These are phyloP conservation scores for Drosophila guanche DNA, from an alignment of 1,140 invertebrate species.

Conservation along the genomic window DNA sequence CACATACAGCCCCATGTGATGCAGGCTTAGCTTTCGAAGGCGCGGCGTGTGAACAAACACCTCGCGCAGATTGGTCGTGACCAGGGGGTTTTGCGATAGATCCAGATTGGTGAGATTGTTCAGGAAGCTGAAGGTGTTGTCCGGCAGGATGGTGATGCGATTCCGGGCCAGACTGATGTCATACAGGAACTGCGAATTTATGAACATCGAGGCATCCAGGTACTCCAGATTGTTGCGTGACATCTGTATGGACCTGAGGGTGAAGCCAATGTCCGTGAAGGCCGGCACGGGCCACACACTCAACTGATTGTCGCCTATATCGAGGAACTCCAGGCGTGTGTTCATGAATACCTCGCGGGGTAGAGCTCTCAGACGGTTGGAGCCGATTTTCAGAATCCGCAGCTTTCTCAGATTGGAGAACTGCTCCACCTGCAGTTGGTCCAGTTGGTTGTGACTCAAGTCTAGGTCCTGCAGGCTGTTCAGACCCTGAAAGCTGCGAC, in stretches of 20 bases:
- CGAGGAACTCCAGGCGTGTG: slow-evolving; percentile 91
- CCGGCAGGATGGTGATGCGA: slow-evolving; percentile 92
- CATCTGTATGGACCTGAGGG: slow-evolving; percentile 90
- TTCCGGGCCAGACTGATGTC: slow-evolving; percentile 91
- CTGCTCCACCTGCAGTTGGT: slow-evolving; percentile 90
- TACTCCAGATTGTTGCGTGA: slow-evolving; percentile 93
- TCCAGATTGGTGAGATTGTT: slow-evolving; percentile 90
- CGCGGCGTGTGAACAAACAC: slow-evolving; percentile 94
- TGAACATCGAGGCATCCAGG: slow-evolving; percentile 93
- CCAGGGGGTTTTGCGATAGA: slow-evolving; percentile 90
- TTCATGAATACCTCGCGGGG: slow-evolving; percentile 92
- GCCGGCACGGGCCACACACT: slow-evolving; percentile 89
- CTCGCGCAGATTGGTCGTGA: slow-evolving; percentile 94
- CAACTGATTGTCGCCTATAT: slow-evolving; percentile 91
- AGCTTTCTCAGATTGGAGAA: slow-evolving; percentile 91
- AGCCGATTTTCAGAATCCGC: slow-evolving; percentile 89
- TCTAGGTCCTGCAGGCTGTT: slow-evolving; percentile 90
- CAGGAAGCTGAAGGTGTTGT: slow-evolving; percentile 94
- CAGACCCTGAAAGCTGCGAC: slow-evolving; percentile 90
- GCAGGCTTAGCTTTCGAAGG: slow-evolving; percentile 89
- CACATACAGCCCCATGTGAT: slow-evolving; percentile 89
- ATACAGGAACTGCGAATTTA: slow-evolving; percentile 91
- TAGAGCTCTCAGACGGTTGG: slow-evolving; percentile 90
- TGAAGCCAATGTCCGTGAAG: slow-evolving; percentile 90
- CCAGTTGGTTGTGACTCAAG: slow-evolving; percentile 90